These are phyloP conservation scores for Sipha flava DNA, from an alignment of 1,140 invertebrate species.

Conservation along the genomic window DNA sequence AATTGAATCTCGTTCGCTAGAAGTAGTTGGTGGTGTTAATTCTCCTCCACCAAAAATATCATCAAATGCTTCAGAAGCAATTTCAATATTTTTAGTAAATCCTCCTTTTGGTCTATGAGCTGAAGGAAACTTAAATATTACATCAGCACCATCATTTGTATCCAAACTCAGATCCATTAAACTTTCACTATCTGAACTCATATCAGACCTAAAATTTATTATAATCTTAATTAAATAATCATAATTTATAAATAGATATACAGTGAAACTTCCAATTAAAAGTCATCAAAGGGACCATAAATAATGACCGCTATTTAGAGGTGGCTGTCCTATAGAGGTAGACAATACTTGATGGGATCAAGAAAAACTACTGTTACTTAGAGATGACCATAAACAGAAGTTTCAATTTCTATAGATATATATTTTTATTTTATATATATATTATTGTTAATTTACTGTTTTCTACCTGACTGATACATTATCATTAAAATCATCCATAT, in stretches of 20 bases:
- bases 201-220: neutral
- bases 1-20: constrained; percentile 74
- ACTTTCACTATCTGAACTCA: constrained; percentile 25
- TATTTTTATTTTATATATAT: neutral
- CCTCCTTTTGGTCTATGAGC: neutral
- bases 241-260: neutral
- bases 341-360: too few species aligned
- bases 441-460: neutral
- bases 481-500: constrained; percentile 6
- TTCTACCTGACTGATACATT: constrained; percentile 18
- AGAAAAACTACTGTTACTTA: too few species aligned
- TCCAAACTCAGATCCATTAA: constrained; percentile 14
- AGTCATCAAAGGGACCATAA: too few species aligned
- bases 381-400: too few species aligned
- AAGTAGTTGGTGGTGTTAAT: constrained; percentile 52
- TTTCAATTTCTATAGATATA: too few species aligned
- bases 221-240: neutral
- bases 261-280: neutral
- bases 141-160: constrained; percentile 17
- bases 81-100: constrained; percentile 50
- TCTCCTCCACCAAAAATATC: constrained; percentile 47
- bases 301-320: too few species aligned
- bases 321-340: too few species aligned
- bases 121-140: constrained; percentile 26
- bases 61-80: constrained; percentile 77